Percentiles rank a stretch among this genome's conserved stretches.
phyloP scores from a whole-genome alignment of 2,888 invertebrate genomes.

The Drosophila paranaensis region DNA sequence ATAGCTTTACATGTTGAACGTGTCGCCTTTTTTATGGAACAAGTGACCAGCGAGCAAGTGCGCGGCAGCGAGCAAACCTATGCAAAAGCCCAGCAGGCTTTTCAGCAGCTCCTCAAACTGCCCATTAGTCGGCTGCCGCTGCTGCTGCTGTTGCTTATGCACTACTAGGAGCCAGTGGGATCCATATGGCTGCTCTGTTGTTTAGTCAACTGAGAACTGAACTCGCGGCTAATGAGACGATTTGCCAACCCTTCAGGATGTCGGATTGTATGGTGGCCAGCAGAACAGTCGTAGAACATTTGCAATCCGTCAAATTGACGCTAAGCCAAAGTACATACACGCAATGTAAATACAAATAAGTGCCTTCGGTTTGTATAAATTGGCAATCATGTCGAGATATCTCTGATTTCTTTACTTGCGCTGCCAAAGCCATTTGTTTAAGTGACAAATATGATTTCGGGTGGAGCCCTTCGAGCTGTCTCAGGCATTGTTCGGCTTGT shows the following conservation, averaged over 20 bases:
- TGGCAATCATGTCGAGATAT: slow-evolving; percentile 50
- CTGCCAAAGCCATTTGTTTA: slow-evolving; percentile 18
- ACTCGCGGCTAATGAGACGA: slow-evolving; percentile 17
- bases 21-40: slow-evolving; percentile 28
- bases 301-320: slow-evolving; percentile 7
- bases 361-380: slow-evolving; percentile 16
- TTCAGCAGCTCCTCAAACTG: slow-evolving; percentile 32
- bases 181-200: slow-evolving; percentile 14
- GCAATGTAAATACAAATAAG: slow-evolving; percentile 38
- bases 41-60: slow-evolving; percentile 28
- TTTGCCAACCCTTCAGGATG: neutral
- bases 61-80: slow-evolving; percentile 15
- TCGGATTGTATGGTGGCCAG: slow-evolving; percentile 13
- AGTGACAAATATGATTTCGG: slow-evolving; percentile 62
- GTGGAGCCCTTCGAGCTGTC: neutral
- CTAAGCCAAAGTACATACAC: slow-evolving; percentile 13
- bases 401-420: slow-evolving; percentile 24
- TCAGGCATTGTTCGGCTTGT: slow-evolving; percentile 18
- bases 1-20: neutral
- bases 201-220: neutral
- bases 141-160: slow-evolving; percentile 40
- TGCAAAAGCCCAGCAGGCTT: slow-evolving; percentile 11
- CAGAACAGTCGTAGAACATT: too few species aligned
- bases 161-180: slow-evolving; percentile 29
- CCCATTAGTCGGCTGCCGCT: slow-evolving; percentile 28